Percentiles rank a stretch among this genome's conserved stretches.
Conservation (phyloP, 1,140 invertebrate species). For the Papilio aristodemus region DNA sequence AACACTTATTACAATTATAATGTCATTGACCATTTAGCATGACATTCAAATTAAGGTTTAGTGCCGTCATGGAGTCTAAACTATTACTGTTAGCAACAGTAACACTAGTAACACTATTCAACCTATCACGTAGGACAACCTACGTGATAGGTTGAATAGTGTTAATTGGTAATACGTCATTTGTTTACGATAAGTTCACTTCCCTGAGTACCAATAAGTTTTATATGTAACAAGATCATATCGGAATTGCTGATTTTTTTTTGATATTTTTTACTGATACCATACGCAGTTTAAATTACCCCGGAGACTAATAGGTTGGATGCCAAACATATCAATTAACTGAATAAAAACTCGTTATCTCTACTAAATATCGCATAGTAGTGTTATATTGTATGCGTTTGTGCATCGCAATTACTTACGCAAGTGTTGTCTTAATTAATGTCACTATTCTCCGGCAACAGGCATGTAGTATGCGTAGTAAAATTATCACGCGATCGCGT, state of each 20-base stretch:
- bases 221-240: neutral
- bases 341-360: neutral
- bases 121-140: too few species aligned
- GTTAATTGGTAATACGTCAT: neutral
- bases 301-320: neutral
- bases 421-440: constrained; percentile 13
- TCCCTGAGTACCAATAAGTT: neutral
- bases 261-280: neutral
- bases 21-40: neutral
- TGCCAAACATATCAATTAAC: neutral
- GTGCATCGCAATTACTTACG: constrained; percentile 11
- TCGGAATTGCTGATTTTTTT: neutral
- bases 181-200: neutral
- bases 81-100: neutral
- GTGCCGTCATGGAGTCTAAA: neutral
- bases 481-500: constrained; percentile 13
- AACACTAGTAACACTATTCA: too few species aligned
- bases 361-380: neutral
- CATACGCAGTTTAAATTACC: neutral
- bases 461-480: constrained; percentile 15
- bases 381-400: constrained; percentile 5
- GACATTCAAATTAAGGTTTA: neutral
- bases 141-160: neutral
- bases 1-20: neutral
- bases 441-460: constrained; percentile 2